Evolutionary conservation across 2,113 vertebrate species (phyloP).

Genomic region (Gasterosteus aculeatus): DNA sequence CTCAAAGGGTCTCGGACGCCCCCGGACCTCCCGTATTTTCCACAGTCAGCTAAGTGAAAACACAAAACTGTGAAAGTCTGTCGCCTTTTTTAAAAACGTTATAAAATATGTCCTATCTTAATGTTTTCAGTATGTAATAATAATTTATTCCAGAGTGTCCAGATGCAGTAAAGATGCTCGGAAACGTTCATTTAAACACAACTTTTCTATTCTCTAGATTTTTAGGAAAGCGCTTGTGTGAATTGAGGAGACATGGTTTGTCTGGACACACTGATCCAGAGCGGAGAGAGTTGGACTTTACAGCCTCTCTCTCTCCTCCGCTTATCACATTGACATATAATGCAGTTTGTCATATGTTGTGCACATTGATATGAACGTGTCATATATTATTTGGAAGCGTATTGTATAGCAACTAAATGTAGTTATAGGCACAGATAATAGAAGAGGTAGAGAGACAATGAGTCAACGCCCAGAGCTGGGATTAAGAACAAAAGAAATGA

Average conservation of each 20-base stretch:
- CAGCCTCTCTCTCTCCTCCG: not conserved
- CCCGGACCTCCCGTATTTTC: too few relatives aligned
- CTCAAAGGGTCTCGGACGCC: too few relatives aligned
- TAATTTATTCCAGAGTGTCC: too few relatives aligned
- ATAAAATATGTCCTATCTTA: too few relatives aligned
- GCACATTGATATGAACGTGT: not conserved
- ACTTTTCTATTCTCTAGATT: too few relatives aligned
- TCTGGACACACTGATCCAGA: not conserved
- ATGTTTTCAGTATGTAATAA: too few relatives aligned
- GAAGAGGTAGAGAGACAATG: not conserved
- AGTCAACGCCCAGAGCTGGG: constrained; percentile 5
- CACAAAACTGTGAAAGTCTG: too few relatives aligned
- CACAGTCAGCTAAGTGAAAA: too few relatives aligned
- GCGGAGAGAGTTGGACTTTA: not conserved
- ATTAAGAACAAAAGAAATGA: constrained; percentile 1
- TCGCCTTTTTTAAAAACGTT: too few relatives aligned
- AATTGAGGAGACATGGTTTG: not conserved
- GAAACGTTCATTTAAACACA: too few relatives aligned
- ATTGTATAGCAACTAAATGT: not conserved
- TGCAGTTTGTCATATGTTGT: not conserved
- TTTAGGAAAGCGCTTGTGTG: not conserved
- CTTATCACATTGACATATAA: not conserved
- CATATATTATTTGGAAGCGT: not conserved
- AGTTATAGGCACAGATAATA: not conserved
- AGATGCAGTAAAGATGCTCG: too few relatives aligned